These are phyloP conservation scores for Caenorhabditis imperialis DNA, from an alignment of 2,888 invertebrate species.

Conservation along the genomic window DNA sequence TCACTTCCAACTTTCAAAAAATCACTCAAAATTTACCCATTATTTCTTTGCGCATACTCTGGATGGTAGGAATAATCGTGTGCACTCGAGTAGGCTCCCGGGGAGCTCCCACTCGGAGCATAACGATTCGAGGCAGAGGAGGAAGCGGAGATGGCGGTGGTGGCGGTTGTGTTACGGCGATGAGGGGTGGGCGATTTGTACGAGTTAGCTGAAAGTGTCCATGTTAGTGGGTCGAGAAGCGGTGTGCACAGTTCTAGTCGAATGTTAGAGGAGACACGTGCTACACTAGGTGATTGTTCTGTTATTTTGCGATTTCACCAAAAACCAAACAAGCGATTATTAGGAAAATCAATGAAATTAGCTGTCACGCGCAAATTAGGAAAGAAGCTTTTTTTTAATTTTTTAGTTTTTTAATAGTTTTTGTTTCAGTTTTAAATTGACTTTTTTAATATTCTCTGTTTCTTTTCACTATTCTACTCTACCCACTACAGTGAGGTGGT, in stretches of 20 bases:
- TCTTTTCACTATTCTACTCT: background rate
- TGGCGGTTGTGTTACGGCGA: slow-evolving; percentile 63
- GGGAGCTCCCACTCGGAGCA: slow-evolving; percentile 21
- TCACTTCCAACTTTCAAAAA: background rate
- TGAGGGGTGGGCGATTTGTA: slow-evolving; percentile 66
- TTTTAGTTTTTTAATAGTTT: slow-evolving; percentile 1
- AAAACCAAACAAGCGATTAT: no score
- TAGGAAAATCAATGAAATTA: no score
- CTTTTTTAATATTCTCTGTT: background rate
- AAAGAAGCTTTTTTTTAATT: slow-evolving; percentile 6
- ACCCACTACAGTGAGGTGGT: background rate
- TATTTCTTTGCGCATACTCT: slow-evolving; percentile 44
- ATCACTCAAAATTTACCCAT: slow-evolving; percentile 23
- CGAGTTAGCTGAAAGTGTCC: slow-evolving; percentile 36
- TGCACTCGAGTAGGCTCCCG: slow-evolving; percentile 22
- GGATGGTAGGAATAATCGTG: slow-evolving; percentile 48
- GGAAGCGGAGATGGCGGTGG: slow-evolving; percentile 35
- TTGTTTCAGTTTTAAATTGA: no score
- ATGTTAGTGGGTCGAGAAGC: slow-evolving; percentile 5
- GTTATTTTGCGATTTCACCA: no score
- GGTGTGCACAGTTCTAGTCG: background rate
- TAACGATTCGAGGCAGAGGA: slow-evolving; percentile 38
- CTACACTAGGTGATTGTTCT: no score
- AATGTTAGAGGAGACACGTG: no score
- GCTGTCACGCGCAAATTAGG: slow-evolving; percentile 7